phyloP scores from a whole-genome alignment of 2,888 invertebrate genomes.

The Drosophila kuntzei region DNA sequence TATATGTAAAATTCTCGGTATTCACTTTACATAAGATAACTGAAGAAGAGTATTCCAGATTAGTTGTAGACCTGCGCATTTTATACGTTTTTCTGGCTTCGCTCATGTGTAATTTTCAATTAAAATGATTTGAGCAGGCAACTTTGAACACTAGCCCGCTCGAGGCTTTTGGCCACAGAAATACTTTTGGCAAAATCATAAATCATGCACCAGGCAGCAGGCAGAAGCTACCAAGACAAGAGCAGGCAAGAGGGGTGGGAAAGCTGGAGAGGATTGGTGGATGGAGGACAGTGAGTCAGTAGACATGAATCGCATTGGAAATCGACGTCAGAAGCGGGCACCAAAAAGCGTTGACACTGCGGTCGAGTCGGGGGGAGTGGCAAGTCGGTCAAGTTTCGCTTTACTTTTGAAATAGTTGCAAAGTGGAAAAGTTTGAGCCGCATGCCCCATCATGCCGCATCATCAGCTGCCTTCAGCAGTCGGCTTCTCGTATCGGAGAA shows the following conservation, averaged over 20 bases:
- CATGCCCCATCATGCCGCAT: slow-evolving; percentile 53
- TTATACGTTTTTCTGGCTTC: slow-evolving; percentile 60
- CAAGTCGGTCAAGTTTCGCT: slow-evolving; percentile 62
- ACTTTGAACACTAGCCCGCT: slow-evolving; percentile 66
- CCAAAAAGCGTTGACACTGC: slow-evolving; percentile 47
- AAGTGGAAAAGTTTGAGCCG: slow-evolving; percentile 76
- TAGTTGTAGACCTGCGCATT: slow-evolving; percentile 19
- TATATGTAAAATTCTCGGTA: background rate
- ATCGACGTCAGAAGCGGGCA: slow-evolving; percentile 57
- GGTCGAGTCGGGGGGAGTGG: background rate
- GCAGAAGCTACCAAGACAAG: slow-evolving; percentile 54
- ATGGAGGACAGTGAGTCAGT: slow-evolving; percentile 24
- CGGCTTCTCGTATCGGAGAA: slow-evolving; percentile 16
- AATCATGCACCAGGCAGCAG: slow-evolving; percentile 76
- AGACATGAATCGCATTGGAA: slow-evolving; percentile 76
- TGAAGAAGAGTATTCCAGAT: slow-evolving; percentile 11
- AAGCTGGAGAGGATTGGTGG: background rate
- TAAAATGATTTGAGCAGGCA: slow-evolving; percentile 82
- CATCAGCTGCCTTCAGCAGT: slow-evolving; percentile 46
- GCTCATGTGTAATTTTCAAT: slow-evolving; percentile 83
- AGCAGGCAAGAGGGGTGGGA: background rate
- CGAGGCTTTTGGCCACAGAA: slow-evolving; percentile 65
- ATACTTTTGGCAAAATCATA: slow-evolving; percentile 77
- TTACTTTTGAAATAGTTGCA: slow-evolving; percentile 79
- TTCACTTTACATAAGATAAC: no score